Evolutionary conservation across 2,113 vertebrate genomes (phyloP).

Genomic region (Actenoides hombroni): DNA sequence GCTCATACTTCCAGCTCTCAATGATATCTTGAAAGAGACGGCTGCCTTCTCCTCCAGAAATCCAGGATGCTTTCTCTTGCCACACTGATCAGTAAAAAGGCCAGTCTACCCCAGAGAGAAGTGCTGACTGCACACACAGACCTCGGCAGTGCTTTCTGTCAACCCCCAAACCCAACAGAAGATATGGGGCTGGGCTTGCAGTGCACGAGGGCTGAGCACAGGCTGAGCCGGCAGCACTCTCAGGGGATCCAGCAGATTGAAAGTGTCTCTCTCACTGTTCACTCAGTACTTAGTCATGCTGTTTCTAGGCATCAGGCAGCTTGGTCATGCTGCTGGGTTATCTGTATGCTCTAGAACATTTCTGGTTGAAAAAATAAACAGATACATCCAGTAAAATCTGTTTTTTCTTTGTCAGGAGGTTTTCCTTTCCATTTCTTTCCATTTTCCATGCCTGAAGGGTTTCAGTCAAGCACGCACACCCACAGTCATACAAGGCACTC

Average conservation of each 20-base stretch:
- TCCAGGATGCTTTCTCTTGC: background rate
- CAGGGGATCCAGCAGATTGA: background rate
- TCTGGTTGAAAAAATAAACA: background rate
- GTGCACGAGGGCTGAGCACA: background rate
- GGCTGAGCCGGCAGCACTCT: background rate
- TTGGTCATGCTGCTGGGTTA: background rate
- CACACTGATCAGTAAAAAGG: background rate
- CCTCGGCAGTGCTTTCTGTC: background rate
- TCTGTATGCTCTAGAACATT: background rate
- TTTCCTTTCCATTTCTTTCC: background rate
- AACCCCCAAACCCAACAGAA: background rate
- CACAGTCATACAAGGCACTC: background rate
- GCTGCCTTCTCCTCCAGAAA: background rate
- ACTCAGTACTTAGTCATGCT: background rate
- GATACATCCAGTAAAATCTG: background rate
- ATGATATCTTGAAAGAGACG: background rate
- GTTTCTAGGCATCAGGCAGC: background rate
- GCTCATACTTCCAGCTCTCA: background rate
- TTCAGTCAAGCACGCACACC: background rate
- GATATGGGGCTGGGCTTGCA: background rate
- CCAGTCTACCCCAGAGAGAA: background rate
- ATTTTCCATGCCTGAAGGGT: background rate
- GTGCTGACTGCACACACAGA: background rate
- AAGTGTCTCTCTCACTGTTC: background rate
- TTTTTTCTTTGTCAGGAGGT: background rate